phyloP scores from a whole-genome alignment of 1,140 invertebrate genomes.

The Meteorus sp. region DNA sequence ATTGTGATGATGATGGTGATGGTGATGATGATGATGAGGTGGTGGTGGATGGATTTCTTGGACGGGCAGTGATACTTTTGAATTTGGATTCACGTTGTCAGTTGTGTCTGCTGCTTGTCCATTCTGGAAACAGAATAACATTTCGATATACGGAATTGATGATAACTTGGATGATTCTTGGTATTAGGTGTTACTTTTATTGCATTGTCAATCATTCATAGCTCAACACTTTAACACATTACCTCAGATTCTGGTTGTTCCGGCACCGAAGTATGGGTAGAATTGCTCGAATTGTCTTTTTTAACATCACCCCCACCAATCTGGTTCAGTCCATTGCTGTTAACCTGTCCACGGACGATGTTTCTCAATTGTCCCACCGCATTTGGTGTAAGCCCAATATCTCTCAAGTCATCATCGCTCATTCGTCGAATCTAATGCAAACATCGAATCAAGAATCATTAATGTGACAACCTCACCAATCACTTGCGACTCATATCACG shows the following conservation, averaged over 20 bases:
- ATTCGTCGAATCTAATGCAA: constrained; percentile 59
- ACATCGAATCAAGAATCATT: constrained; percentile 8
- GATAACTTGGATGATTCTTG: too few relatives aligned
- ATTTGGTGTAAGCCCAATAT: constrained; percentile 57
- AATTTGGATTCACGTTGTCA: constrained; percentile 41
- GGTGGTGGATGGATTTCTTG: constrained; percentile 47
- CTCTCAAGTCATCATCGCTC: constrained; percentile 60
- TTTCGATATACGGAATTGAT: not conserved
- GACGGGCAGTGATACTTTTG: constrained; percentile 41
- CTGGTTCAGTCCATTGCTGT: constrained; percentile 55
- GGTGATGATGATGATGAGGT: constrained; percentile 46
- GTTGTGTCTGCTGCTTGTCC: constrained; percentile 38
- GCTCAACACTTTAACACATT: constrained; percentile 8
- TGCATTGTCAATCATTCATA: too few relatives aligned
- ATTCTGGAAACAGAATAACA: too few relatives aligned
- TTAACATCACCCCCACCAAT: constrained; percentile 50
- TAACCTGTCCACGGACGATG: constrained; percentile 61
- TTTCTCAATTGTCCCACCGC: constrained; percentile 63
- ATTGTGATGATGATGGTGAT: constrained; percentile 15
- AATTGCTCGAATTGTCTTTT: constrained; percentile 40
- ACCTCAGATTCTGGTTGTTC: constrained; percentile 52
- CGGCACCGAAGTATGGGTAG: constrained; percentile 32
- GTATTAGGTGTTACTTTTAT: too few relatives aligned
- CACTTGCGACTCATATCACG: not conserved
- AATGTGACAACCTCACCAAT: constrained; percentile 1